These are phyloP conservation scores for Rhyacophila evoluta DNA, from an alignment of 2,888 invertebrate species.

Conservation along the genomic window DNA sequence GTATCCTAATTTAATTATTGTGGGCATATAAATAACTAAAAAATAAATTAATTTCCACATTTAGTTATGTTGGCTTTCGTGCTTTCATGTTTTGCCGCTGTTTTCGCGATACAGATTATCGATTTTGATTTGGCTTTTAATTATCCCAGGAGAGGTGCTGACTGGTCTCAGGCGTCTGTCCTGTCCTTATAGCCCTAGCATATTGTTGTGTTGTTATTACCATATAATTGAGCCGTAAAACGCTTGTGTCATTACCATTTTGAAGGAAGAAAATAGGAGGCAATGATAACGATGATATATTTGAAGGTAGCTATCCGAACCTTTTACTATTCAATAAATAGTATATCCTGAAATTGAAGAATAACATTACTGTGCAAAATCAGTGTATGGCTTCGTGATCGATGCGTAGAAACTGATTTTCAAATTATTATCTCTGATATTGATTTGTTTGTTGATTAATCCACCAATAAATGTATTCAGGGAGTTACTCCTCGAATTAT, in stretches of 20 bases:
- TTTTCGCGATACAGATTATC: conserved; percentile 44
- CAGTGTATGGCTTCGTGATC: no score
- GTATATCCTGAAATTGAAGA: no score
- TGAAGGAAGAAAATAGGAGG: background rate
- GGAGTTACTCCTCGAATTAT: no score
- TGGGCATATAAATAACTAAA: background rate
- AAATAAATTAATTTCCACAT: background rate
- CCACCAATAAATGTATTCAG: no score
- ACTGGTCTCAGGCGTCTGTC: background rate
- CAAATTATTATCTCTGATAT: no score
- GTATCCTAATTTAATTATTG: conserved; percentile 60
- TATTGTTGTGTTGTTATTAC: conserved; percentile 8
- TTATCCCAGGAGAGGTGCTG: conserved; percentile 26
- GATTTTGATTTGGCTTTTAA: conserved; percentile 34
- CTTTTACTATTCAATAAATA: no score
- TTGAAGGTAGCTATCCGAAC: conserved; percentile 43
- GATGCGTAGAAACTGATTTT: no score
- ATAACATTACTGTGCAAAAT: no score
- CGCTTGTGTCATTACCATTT: background rate
- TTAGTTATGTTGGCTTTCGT: conserved; percentile 25
- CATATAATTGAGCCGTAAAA: background rate
- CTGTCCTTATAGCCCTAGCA: conserved; percentile 12
- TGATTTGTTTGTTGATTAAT: no score
- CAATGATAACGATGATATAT: conserved; percentile 53
- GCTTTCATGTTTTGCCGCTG: conserved; percentile 39